Evolutionary conservation across 30 jellyfish, hydroid and myxozoan species (phyloP).

Genomic region (Hydractinia symbiolongicarpus): DNA sequence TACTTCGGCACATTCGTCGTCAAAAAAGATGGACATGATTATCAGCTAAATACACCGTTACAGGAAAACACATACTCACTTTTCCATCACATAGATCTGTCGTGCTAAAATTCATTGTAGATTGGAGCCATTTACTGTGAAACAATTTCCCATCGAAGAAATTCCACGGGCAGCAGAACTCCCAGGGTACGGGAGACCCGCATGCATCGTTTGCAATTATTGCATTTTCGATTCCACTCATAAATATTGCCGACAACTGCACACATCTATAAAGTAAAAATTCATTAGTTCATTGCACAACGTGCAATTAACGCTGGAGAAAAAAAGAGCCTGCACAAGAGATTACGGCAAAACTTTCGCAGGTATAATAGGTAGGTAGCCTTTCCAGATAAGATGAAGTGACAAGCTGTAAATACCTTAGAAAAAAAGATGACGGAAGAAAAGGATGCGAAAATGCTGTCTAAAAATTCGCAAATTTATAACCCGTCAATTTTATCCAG

Average conservation of each 20-base stretch:
- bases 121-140: conserved; percentile 90
- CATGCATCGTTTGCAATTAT: conserved; percentile 89
- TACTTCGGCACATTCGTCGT: no score
- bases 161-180: conserved; percentile 88
- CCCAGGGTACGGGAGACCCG: conserved; percentile 95
- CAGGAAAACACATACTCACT: conserved; percentile 20
- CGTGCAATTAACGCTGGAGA: no score
- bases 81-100: conserved; percentile 82
- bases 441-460: no score
- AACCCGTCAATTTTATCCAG: no score
- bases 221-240: conserved; percentile 89
- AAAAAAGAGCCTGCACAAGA: no score
- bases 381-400: no score
- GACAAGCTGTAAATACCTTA: no score
- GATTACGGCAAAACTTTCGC: neutral
- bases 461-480: no score
- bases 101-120: conserved; percentile 61
- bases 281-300: no score
- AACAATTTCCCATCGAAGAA: conserved; percentile 91
- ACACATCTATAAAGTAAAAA: conserved; percentile 43
- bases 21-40: no score
- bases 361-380: neutral
- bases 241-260: conserved; percentile 81
- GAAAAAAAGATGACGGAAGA: no score
- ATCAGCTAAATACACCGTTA: no score